These are phyloP conservation scores for Megaceryle maxima DNA, from an alignment of 2,113 vertebrate genomes.

Conservation along the genomic window DNA sequence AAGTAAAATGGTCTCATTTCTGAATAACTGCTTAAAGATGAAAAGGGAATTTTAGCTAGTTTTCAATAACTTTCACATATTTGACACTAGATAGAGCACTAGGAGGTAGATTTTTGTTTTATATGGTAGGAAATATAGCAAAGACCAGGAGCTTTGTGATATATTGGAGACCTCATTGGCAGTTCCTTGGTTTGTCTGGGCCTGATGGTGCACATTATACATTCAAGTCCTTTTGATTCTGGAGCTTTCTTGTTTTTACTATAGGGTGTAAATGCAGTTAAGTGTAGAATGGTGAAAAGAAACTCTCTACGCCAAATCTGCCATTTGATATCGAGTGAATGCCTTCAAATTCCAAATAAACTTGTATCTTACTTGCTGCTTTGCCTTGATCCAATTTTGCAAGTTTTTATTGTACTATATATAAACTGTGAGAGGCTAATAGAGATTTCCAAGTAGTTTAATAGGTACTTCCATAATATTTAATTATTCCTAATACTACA, in stretches of 20 bases:
- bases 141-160: not conserved
- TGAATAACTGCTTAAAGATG: not conserved
- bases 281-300: conserved; percentile 11
- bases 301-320: not conserved
- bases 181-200: not conserved
- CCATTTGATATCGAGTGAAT: not conserved
- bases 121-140: not conserved
- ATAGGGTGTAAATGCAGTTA: not conserved
- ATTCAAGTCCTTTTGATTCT: not conserved
- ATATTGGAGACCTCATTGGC: not conserved
- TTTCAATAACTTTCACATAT: not conserved
- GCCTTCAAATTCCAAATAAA: conserved; percentile 39
- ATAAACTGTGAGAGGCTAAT: conserved; percentile 26
- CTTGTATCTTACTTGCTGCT: conserved; percentile 23
- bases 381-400: conserved; percentile 21
- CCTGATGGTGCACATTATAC: conserved; percentile 8
- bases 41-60: not conserved
- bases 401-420: conserved; percentile 25
- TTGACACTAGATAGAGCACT: not conserved
- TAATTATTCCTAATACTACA: not conserved
- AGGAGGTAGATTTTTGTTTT: not conserved
- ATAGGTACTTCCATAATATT: conserved; percentile 25
- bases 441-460: not conserved
- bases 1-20: not conserved
- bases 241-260: conserved; percentile 14